These are phyloP conservation scores for Chunga burmeisteri DNA, from an alignment of 2,113 vertebrate genomes.

Conservation along the genomic window DNA sequence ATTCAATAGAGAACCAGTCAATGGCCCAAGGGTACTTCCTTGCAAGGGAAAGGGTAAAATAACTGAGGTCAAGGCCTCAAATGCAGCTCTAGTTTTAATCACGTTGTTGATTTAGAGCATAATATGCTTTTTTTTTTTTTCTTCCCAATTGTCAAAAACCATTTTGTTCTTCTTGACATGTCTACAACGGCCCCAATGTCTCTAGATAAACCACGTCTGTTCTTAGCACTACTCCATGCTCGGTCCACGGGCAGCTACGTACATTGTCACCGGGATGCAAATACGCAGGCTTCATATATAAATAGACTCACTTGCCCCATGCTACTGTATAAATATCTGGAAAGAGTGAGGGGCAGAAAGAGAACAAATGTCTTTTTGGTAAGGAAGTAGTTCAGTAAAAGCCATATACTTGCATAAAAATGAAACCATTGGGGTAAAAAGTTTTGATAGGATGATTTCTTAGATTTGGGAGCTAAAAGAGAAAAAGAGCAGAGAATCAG, in stretches of 20 bases:
- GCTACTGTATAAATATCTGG: neutral
- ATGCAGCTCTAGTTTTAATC: slow-evolving; percentile 47
- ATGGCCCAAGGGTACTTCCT: slow-evolving; percentile 73
- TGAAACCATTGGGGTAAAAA: neutral
- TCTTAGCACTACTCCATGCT: neutral
- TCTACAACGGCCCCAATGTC: neutral
- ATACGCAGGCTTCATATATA: neutral
- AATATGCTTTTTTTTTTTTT: neutral
- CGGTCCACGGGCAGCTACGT: neutral
- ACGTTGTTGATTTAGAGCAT: slow-evolving; percentile 64
- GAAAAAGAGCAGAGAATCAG: neutral
- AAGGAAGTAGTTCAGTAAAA: neutral
- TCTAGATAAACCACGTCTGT: neutral
- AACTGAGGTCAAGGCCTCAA: slow-evolving; percentile 59
- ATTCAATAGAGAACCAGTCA: slow-evolving; percentile 52
- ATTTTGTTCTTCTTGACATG: slow-evolving; percentile 40
- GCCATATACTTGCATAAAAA: neutral
- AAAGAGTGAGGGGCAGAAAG: neutral
- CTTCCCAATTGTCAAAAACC: slow-evolving; percentile 56
- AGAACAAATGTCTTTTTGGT: neutral
- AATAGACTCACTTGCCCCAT: neutral
- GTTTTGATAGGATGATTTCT: neutral
- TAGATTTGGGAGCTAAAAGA: neutral
- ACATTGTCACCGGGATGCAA: neutral
- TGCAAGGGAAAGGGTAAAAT: slow-evolving; percentile 67